A percentile compares a stretch with the other conserved stretches of the same genome.
phyloP scores from a whole-genome alignment of 2,888 invertebrate species.

The Sympetrum striolatum region DNA sequence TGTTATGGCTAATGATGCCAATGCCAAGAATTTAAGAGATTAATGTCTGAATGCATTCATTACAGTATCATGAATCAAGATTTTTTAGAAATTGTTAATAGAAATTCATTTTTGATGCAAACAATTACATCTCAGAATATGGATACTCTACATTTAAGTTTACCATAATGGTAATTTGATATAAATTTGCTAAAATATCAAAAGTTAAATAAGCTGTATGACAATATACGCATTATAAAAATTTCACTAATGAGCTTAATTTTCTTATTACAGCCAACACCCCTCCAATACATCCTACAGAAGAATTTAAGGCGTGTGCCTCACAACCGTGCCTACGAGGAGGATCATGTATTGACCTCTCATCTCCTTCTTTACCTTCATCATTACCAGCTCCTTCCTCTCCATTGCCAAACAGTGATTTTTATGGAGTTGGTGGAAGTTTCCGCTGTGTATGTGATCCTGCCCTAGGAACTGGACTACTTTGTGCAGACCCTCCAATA shows the following conservation, averaged over 20 bases:
- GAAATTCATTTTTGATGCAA: too few relatives aligned
- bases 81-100: not conserved
- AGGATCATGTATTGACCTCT: slow-evolving; percentile 77
- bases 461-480: slow-evolving; percentile 67
- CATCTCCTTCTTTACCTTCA: slow-evolving; percentile 75
- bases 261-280: slow-evolving; percentile 55
- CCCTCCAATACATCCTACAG: slow-evolving; percentile 64
- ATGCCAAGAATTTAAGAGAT: too few relatives aligned
- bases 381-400: slow-evolving; percentile 66
- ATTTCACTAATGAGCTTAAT: too few relatives aligned
- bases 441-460: slow-evolving; percentile 40
- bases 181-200: too few relatives aligned
- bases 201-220: too few relatives aligned
- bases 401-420: not conserved
- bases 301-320: slow-evolving; percentile 74
- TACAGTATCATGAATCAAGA: too few relatives aligned
- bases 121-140: too few relatives aligned
- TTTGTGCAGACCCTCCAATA: slow-evolving; percentile 68
- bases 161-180: too few relatives aligned
- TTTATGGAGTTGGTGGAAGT: slow-evolving; percentile 2
- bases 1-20: too few relatives aligned
- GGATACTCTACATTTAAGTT: too few relatives aligned
- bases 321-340: slow-evolving; percentile 80
- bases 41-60: too few relatives aligned
- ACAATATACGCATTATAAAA: too few relatives aligned